These are phyloP conservation scores for Ateles fusciceps DNA, from an alignment of 2,797 vertebrate species.

Conservation along the genomic window DNA sequence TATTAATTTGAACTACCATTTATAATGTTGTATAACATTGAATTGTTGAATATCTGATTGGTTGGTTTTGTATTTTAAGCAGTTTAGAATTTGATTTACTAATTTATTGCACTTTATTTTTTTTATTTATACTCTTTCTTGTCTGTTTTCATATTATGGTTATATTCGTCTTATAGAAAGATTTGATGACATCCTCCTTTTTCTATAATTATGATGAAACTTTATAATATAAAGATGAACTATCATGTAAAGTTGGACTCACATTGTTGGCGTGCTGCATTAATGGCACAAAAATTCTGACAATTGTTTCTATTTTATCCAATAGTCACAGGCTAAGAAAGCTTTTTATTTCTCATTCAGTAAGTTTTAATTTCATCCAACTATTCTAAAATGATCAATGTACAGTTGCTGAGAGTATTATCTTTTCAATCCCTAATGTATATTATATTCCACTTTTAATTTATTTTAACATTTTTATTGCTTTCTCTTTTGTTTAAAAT, in stretches of 20 bases:
- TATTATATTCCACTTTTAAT: background rate
- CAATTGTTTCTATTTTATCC: background rate
- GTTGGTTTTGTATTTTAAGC: background rate
- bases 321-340: background rate
- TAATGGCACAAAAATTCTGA: background rate
- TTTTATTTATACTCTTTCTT: background rate
- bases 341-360: background rate
- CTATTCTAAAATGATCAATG: background rate
- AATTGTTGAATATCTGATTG: background rate
- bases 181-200: background rate
- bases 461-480: background rate
- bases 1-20: background rate
- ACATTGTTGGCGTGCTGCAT: background rate
- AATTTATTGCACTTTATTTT: background rate
- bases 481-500: background rate
- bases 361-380: background rate
- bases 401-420: background rate
- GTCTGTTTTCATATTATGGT: background rate
- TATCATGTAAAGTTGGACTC: background rate
- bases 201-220: background rate
- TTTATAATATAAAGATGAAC: background rate
- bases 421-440: no score
- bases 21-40: no score
- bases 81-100: background rate
- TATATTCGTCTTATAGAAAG: background rate